A percentile compares a stretch with the other conserved stretches of the same genome.
phyloP scores from a whole-genome alignment of 2,113 vertebrate genomes.

The Pipa parva region DNA sequence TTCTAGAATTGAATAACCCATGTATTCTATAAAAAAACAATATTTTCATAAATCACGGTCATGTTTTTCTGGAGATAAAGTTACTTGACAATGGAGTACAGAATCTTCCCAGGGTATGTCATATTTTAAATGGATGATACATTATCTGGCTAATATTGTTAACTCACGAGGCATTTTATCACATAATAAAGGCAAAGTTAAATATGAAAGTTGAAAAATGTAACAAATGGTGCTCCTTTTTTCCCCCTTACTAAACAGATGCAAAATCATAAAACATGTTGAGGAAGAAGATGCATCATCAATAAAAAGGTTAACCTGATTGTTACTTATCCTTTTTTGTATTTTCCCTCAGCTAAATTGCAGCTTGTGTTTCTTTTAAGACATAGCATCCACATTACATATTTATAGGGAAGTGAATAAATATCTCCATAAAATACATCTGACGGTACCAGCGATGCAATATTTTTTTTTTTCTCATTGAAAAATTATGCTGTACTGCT shows the following conservation, averaged over 20 bases:
- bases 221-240: background rate
- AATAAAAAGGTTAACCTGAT: background rate
- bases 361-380: conserved; percentile 21
- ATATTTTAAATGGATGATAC: background rate
- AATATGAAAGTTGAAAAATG: background rate
- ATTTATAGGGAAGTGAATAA: conserved; percentile 26
- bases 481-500: conserved; percentile 23
- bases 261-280: background rate
- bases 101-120: background rate
- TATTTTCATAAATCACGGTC: background rate
- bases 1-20: too few relatives aligned
- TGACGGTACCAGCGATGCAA: conserved; percentile 11
- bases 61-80: background rate
- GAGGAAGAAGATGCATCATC: background rate
- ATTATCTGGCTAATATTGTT: background rate
- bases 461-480: conserved; percentile 21
- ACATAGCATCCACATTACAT: background rate
- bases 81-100: background rate
- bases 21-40: background rate
- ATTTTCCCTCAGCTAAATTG: conserved; percentile 6
- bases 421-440: conserved; percentile 28
- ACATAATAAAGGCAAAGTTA: background rate
- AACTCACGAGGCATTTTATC: background rate
- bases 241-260: background rate
- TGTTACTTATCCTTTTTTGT: conserved; percentile 3